Base-by-base conservation (phyloP, 2,113 vertebrate genomes). In the Tangachromis dhanisi region DNA sequence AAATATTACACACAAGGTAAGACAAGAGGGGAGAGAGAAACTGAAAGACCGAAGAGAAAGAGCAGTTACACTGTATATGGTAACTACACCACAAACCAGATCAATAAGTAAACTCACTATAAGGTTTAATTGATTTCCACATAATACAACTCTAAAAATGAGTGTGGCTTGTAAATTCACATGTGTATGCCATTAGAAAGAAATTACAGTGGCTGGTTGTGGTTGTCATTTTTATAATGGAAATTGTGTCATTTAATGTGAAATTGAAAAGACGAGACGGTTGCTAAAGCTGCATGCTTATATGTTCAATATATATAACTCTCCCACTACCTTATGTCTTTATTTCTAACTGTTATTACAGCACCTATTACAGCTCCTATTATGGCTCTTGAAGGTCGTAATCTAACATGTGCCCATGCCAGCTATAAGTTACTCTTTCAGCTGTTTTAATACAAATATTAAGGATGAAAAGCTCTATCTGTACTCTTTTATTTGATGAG, bases 121-220 rank as follows among this genome's bases (percentile, higher is more conserved):
- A 91, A 89, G 33, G 51, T 80, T 80, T 59, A 87, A 91, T 87
- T 92, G 84, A 93, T 90, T 59, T 17, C 59, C 35, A 76, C 80
- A 90, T 35, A 84, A 90, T 19, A 71, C 21, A 91, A n/a, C 40
- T 88, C 8, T 83, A 61, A 57, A 89, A 90, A 89, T 90, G 7
- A 81, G 73, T 76, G 85, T 53, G 47, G 35, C 42, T 81, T 89
- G 68, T 79, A 68, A 89, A 78, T 80, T 85, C 61, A 53, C 26
- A 84, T 59, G 51, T 66, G 24, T 45, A 61, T 38, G 83, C 31
- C 49, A 79, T 78, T 68, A 33, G 76, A 76, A 55, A 87, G 76
- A 87, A 71, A 85, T 17, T 26, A n/a, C 10, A 82, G 45, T 49
- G 31, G 16, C 53, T 76, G 85, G 63, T 88, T 83, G 87, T 87